These are phyloP conservation scores for Eulemur coronatus DNA, from an alignment of 2,797 vertebrate species.

Conservation along the genomic window DNA sequence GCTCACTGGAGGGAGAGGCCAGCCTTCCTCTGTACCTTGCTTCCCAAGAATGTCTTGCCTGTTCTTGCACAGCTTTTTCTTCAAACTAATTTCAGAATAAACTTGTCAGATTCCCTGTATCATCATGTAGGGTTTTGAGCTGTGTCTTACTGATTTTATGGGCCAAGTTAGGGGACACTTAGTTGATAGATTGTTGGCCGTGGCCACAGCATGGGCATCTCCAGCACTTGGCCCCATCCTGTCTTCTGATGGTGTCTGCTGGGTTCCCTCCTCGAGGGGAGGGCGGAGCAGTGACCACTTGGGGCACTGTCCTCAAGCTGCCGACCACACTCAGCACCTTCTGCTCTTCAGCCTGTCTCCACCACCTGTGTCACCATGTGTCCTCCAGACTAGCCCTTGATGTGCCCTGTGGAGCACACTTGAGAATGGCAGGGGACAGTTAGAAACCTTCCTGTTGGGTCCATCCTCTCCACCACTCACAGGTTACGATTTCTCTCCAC, in stretches of 20 bases:
- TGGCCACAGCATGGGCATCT: background rate
- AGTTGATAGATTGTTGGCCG: background rate
- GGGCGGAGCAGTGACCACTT: background rate
- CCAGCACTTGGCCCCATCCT: background rate
- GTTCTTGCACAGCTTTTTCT: background rate
- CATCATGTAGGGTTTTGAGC: background rate
- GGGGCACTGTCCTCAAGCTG: background rate
- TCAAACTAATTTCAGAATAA: background rate
- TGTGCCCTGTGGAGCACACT: background rate
- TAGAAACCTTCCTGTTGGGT: background rate
- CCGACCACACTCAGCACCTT: background rate
- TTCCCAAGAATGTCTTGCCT: background rate
- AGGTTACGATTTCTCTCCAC: background rate
- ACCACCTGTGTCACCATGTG: background rate
- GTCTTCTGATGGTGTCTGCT: background rate
- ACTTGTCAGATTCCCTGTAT: background rate
- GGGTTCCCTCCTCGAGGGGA: background rate
- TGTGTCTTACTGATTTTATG: background rate
- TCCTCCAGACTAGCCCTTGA: too few relatives aligned
- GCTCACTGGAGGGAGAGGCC: background rate
- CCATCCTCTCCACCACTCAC: background rate
- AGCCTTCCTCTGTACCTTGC: background rate
- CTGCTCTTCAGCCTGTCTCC: background rate
- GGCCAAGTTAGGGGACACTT: background rate
- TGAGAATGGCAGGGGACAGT: background rate